phyloP scores from a whole-genome alignment of 2,797 vertebrate genomes.

The Anolis apletophallus region DNA sequence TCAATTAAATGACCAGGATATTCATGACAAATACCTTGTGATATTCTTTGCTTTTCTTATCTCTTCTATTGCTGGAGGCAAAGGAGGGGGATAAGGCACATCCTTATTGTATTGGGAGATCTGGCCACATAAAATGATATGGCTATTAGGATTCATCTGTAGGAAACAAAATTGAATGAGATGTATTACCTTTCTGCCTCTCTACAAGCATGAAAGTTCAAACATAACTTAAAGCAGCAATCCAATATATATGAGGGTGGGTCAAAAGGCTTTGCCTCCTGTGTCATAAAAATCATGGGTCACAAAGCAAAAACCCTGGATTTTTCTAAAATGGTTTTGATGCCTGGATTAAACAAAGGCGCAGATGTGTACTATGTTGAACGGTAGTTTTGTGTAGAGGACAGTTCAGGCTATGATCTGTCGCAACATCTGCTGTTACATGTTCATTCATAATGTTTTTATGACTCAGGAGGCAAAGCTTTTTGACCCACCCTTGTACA shows the following conservation, averaged over 20 bases:
- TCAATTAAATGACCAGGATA: background rate
- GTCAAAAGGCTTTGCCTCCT: too few relatives aligned
- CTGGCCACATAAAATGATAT: slow-evolving; percentile 93
- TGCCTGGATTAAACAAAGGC: too few relatives aligned
- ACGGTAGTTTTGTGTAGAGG: too few relatives aligned
- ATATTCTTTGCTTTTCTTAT: slow-evolving; percentile 81
- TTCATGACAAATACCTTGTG: slow-evolving; percentile 77
- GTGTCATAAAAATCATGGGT: too few relatives aligned
- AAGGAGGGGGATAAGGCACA: slow-evolving; percentile 90
- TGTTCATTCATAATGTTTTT: too few relatives aligned
- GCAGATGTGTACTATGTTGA: too few relatives aligned
- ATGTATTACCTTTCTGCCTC: slow-evolving; percentile 8
- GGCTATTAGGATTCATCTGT: slow-evolving; percentile 91
- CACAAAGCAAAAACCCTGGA: too few relatives aligned
- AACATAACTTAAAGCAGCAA: background rate
- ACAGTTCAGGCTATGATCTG: too few relatives aligned
- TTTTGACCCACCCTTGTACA: too few relatives aligned
- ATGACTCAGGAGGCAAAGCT: too few relatives aligned
- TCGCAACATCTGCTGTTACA: too few relatives aligned
- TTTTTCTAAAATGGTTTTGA: too few relatives aligned
- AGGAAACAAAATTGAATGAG: slow-evolving; percentile 52
- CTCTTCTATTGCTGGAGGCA: slow-evolving; percentile 80
- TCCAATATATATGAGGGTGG: background rate
- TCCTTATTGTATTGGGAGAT: slow-evolving; percentile 98
- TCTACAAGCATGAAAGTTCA: background rate